Evolutionary conservation across 2,113 vertebrate species (phyloP).

Genomic region (Rhynchopsitta pachyrhyncha): DNA sequence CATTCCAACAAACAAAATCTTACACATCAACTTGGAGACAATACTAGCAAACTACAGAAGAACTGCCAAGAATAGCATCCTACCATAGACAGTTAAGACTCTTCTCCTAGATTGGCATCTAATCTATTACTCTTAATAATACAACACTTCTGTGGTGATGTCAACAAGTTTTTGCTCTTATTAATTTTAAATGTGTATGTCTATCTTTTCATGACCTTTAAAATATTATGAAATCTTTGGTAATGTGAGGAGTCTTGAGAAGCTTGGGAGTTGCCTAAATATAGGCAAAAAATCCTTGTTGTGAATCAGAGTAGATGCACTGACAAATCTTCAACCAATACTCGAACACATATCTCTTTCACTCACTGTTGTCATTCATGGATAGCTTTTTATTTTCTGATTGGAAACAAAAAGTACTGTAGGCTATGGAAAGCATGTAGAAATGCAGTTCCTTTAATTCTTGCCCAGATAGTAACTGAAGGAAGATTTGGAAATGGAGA

Average conservation of each 20-base stretch:
- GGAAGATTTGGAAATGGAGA: neutral
- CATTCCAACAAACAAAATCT: neutral
- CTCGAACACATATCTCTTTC: neutral
- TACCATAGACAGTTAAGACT: neutral
- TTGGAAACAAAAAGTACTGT: neutral
- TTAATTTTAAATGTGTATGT: neutral
- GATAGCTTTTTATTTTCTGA: neutral
- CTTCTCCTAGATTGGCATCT: neutral
- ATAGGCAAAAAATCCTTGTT: neutral
- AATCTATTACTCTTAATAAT: neutral
- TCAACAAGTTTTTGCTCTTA: accelerated
- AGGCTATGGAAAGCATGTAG: neutral
- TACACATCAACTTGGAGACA: neutral
- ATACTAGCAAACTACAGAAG: neutral
- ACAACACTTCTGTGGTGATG: neutral
- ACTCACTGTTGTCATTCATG: neutral
- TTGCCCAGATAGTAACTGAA: neutral
- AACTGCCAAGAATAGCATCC: neutral
- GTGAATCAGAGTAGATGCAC: neutral
- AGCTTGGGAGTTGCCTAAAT: neutral
- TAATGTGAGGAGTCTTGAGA: neutral
- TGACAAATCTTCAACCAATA: neutral
- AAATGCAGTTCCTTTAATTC: neutral
- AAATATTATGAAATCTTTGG: neutral
- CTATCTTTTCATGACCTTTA: neutral